Base-by-base conservation (phyloP, 2,888 invertebrate species). In the Calameuta idolon region DNA sequence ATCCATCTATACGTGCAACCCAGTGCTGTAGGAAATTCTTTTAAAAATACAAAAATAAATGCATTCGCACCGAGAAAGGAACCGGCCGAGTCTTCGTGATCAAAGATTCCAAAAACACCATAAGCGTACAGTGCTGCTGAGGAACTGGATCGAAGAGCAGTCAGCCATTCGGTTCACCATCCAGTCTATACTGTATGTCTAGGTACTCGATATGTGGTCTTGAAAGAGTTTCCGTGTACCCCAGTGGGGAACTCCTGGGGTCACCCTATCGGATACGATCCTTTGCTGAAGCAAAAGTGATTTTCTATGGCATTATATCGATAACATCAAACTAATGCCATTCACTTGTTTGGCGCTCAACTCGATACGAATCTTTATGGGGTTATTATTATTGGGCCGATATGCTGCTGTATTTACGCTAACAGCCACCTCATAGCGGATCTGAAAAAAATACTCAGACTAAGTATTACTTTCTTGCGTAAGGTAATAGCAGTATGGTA, bases 281-380 rank as follows among this genome's bases (percentile, higher is more conserved):
- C 79, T 74, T 78, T 79, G 79, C 79, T 85, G 79, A 81, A 83
- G 85, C 85, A 84, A 87, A 90, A 91, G 88, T 88, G 90, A 90
- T 89, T 90, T 89, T 90, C 89, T 87, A 87, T 88, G 79, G 87
- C 81, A 83, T 83, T 82, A 82, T 82, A 75, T 83, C 83, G 87
- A 90, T 89, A 90, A 87, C 85, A 88, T 87, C 87, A 81, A 79
- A 82, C 86, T 91, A 91, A 91, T 90, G 91, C 87, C 80, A 81
- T 90, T 90, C 89, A 86, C 90, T 89, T 90, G 91, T 91, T 90
- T 84, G 37, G 35, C 74, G 74, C 34, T 76, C 76, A 68, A 34
- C 31, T n/a, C 79, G 89, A 90, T 90, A 87, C 83, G 76, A 80
- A 90, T 90, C 90, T 88, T 85, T 83, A 86, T 83, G 82, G 83